Evolutionary conservation across 1,140 invertebrate genomes (phyloP), one percentile per base, ranked within the genome.

Genomic region (Uloborus diversus): DNA sequence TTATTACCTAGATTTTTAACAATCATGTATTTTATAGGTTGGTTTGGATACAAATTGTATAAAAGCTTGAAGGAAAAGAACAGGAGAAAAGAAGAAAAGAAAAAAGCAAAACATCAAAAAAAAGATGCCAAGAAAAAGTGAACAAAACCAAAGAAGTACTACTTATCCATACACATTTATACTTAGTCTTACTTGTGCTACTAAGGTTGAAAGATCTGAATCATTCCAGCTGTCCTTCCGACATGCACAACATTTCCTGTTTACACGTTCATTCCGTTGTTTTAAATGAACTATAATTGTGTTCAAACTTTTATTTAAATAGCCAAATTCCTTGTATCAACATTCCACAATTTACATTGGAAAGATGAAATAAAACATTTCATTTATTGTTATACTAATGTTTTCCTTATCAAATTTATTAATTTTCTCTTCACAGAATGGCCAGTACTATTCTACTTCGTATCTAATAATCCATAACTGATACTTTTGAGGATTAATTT

Each of bases 41-140:
- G 94, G 86, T 94, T 94, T 86, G 91, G 92, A 64, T 94, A 93
- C 86, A 94, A 93, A 86, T 87, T 95, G 42, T 93, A 93, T 86
- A 91, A 91, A 85, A 93, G 92, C 80, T 86, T 94, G 83, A 89
- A 89, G 78, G 91, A 92, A 17, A 92, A 92, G 84, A 91, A 93
- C 82, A 87, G 88, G 33, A 92, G 90, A 84, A 88, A 88, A 82
- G 92, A 93, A 86, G 92, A 93, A 84, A 93, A 93, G 85, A 90
- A 88, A 82, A 91, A 90, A 82, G 85, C 89, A 9, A 92, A 92
- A 84, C 87, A 87, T 82, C 89, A 91, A 84, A 89, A 88, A 61
- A 90, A 88, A 86, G 89, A 80, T 37, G 49, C 59, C 17, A 80
- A 73, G 30, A 80, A 80, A 27, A 80, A 80, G 11, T 78, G 49